Evolutionary conservation across 1,140 invertebrate genomes (phyloP).

Genomic region (Eupeodes corollae): DNA sequence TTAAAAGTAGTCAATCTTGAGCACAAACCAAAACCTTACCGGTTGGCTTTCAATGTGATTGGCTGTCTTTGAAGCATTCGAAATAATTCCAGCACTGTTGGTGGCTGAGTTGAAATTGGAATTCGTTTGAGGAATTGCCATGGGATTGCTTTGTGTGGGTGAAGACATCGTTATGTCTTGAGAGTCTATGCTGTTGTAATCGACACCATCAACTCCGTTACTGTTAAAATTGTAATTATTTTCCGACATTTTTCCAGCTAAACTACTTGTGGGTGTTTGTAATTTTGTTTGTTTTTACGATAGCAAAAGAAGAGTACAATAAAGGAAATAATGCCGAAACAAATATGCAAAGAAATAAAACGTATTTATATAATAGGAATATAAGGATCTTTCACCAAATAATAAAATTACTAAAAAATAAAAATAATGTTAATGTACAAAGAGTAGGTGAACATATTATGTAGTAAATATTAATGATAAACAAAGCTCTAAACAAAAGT

Average conservation of each 20-base stretch:
- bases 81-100: neutral
- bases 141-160: constrained; percentile 44
- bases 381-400: no score
- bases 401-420: no score
- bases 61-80: constrained; percentile 16
- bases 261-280: no score
- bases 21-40: constrained; percentile 9
- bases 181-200: constrained; percentile 7
- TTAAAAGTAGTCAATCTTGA: neutral
- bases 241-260: constrained; percentile 22
- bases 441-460: no score
- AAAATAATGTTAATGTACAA: no score
- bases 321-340: no score
- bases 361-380: no score
- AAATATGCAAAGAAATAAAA: no score
- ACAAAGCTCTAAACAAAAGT: no score
- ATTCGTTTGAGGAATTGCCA: constrained; percentile 24
- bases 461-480: no score
- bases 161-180: constrained; percentile 36
- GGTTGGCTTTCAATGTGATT: constrained; percentile 24
- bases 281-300: no score
- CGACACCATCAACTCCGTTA: constrained; percentile 22
- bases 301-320: no score
- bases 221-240: constrained; percentile 33
- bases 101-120: constrained; percentile 4